These are phyloP conservation scores for Micronycteris hirsuta DNA, from an alignment of 2,113 vertebrate species.

Conservation along the genomic window DNA sequence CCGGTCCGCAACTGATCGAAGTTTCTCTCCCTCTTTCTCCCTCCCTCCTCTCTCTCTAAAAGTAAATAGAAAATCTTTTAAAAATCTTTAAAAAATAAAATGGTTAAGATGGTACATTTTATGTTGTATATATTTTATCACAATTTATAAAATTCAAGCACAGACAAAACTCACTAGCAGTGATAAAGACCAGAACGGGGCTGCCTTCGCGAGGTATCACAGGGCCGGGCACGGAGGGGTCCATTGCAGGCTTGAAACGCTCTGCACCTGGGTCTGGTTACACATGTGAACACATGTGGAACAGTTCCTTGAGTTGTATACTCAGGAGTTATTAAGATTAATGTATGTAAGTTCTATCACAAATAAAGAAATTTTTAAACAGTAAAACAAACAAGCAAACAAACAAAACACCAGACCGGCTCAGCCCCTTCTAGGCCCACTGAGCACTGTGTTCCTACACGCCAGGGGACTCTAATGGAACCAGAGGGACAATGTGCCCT, in stretches of 20 bases:
- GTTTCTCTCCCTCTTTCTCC: no score
- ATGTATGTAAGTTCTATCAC: not conserved
- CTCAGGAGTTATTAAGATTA: not conserved
- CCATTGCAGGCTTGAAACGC: not conserved
- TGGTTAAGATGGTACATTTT: not conserved
- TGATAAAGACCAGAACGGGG: not conserved
- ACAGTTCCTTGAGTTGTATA: not conserved
- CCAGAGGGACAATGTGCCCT: not conserved
- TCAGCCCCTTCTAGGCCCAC: not conserved
- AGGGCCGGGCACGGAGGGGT: not conserved
- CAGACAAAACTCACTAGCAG: not conserved
- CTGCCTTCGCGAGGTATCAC: not conserved
- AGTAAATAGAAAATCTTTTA: no score
- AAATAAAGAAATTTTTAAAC: not conserved
- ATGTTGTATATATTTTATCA: not conserved
- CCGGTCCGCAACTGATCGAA: no score
- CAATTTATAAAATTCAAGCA: not conserved
- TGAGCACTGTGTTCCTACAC: not conserved
- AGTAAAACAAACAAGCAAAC: not conserved
- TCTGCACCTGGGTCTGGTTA: not conserved
- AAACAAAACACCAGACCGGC: not conserved
- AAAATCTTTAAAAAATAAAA: not conserved
- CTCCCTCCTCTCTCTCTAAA: no score
- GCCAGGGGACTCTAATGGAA: not conserved
- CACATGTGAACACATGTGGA: fast-evolving